Conservation (phyloP, 2,113 vertebrate genomes). For the Gallinago jamesoni region DNA sequence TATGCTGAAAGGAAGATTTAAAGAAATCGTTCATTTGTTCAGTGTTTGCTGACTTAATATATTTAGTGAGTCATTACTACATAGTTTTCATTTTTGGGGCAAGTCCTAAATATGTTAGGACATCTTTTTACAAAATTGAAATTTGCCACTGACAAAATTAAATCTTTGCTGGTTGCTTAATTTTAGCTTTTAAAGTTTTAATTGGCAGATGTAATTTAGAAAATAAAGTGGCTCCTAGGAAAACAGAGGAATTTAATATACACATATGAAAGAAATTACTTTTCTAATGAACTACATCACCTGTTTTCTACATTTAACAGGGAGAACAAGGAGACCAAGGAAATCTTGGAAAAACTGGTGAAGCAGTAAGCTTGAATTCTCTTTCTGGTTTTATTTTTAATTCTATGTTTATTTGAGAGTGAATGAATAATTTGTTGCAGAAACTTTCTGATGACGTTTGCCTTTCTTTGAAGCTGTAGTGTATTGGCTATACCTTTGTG, state of each 20-base stretch:
- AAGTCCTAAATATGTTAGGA: not conserved
- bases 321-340: slow-evolving; percentile 92
- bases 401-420: not conserved
- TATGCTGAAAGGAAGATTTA: not conserved
- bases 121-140: not conserved
- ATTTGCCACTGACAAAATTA: not conserved
- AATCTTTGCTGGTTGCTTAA: not conserved
- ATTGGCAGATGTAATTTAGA: not conserved
- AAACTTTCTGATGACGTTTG: not conserved
- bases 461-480: not conserved
- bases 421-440: not conserved
- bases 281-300: not conserved
- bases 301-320: slow-evolving; percentile 74
- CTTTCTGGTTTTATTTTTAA: slow-evolving; percentile 14
- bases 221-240: not conserved
- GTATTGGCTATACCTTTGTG: not conserved
- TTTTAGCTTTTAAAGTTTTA: slow-evolving; percentile 1
- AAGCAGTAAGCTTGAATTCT: slow-evolving; percentile 82
- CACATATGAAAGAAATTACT: slow-evolving; percentile 35
- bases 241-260: not conserved
- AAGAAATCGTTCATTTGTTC: not conserved
- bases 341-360: slow-evolving; percentile 87
- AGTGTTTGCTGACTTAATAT: not conserved
- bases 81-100: not conserved
- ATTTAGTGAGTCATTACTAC: not conserved